Percentiles rank a stretch among this genome's conserved stretches.
Conservation (phyloP, 1,140 invertebrate genomes). For the Dermatophagoides farinae region DNA sequence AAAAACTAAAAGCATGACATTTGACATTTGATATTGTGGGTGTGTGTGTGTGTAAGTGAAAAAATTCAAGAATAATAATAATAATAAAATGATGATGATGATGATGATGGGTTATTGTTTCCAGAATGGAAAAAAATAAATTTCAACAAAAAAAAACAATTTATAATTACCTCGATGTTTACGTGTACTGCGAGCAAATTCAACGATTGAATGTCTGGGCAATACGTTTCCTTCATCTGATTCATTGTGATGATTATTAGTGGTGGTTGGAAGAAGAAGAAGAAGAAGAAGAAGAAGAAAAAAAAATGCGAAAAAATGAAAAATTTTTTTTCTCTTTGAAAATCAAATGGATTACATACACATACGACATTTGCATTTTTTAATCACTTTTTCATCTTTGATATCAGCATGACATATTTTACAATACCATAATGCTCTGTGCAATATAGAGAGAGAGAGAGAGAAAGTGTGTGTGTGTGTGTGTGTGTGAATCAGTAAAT, state of each 20-base stretch:
- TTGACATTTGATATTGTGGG: too few relatives aligned
- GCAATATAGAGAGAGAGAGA: not conserved
- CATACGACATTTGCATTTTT: constrained; percentile 99
- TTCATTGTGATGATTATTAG: not conserved
- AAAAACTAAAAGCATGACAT: too few relatives aligned
- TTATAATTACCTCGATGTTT: not conserved
- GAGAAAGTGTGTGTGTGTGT: too few relatives aligned
- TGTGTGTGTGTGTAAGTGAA: too few relatives aligned
- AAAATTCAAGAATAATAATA: too few relatives aligned
- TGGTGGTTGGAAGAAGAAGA: not conserved
- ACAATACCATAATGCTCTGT: constrained; percentile 96
- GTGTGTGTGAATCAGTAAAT: not conserved
- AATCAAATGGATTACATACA: constrained; percentile 52
- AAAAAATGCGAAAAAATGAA: too few relatives aligned
- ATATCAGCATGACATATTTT: constrained; percentile 96
- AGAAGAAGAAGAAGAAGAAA: not conserved
- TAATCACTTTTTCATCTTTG: constrained; percentile 92
- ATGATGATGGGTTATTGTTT: too few relatives aligned
- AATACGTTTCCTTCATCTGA: not conserved
- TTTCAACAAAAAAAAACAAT: not conserved
- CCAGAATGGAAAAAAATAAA: too few relatives aligned
- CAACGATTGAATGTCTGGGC: constrained; percentile 1
- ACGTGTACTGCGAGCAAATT: not conserved
- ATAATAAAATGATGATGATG: too few relatives aligned
- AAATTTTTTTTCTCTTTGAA: not conserved